phyloP scores from a whole-genome alignment of 2,888 invertebrate genomes.

The Pseudolycoriella hygida region DNA sequence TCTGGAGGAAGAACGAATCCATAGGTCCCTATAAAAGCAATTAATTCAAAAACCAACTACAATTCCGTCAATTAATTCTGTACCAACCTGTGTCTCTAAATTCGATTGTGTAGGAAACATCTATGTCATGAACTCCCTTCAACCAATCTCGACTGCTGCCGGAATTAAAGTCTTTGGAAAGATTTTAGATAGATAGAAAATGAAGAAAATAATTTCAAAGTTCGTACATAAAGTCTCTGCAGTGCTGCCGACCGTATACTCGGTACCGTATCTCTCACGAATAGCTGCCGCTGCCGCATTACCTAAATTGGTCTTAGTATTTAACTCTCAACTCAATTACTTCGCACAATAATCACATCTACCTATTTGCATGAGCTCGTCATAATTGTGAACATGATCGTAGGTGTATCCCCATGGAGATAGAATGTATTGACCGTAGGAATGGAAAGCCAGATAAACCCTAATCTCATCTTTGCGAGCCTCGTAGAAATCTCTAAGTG shows the following conservation, averaged over 20 bases:
- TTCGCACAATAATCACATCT: too few relatives aligned
- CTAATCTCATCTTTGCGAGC: constrained; percentile 26
- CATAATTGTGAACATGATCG: constrained; percentile 30
- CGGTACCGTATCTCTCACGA: constrained; percentile 30
- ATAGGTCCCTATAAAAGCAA: constrained; percentile 55
- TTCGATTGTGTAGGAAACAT: constrained; percentile 36
- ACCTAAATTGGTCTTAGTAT: not conserved
- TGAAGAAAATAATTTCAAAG: too few relatives aligned
- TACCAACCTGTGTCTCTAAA: constrained; percentile 35
- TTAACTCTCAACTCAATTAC: not conserved
- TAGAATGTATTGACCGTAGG: constrained; percentile 42
- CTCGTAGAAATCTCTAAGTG: constrained; percentile 29
- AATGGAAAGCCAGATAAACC: constrained; percentile 42
- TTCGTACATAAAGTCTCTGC: constrained; percentile 35
- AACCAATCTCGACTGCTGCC: constrained; percentile 35
- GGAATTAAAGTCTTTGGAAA: constrained; percentile 24
- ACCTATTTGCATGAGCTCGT: constrained; percentile 28
- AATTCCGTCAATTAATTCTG: too few relatives aligned
- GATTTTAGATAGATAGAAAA: not conserved
- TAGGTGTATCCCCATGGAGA: constrained; percentile 39
- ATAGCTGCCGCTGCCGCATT: constrained; percentile 33
- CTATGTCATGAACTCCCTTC: constrained; percentile 30
- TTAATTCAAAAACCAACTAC: constrained; percentile 48
- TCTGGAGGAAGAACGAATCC: constrained; percentile 50
- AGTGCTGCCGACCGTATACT: constrained; percentile 35